Base-by-base conservation (phyloP, 2,888 invertebrate genomes). In the Vanessa cardui region DNA sequence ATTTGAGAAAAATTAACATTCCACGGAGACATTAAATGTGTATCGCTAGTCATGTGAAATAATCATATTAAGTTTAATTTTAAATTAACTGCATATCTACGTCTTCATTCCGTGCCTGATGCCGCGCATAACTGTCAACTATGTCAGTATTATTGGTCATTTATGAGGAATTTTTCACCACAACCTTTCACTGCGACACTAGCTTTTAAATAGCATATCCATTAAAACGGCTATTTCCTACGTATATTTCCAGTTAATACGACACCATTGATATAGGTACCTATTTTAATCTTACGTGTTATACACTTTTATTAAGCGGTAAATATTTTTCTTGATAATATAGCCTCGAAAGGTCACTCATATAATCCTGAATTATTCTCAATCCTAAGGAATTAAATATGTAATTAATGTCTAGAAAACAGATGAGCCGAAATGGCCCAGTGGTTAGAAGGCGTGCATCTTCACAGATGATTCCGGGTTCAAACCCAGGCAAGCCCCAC, bases 141-240 rank as follows among this genome's bases (percentile, higher is more conserved):
- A 80, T 82, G 79, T 83, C 78, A 80, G 80, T 75, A 83, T 84
- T 83, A 83, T 80, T 72, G 75, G 74, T 77, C 76, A 74, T 78
- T 80, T 75, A 54, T 46, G 54, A 50, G 54, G 21, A 66, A 54
- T 61, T 66, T 61, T 61, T 54, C 61, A 50, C 31, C 39, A 59
- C 45, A 64, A 64, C 59, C 64, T 64, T 64, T 59, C 61, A 21
- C 33, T 54, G 31, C 52, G 16, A 46, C 46, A 33, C 46, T 60
- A 47, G 60, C 21, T 50, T 52, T 33, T 65, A 60, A 45, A 45
- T 60, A 31, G 31, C 18, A 31, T 21, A 52, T 52, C 45, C 60
- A 54, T 60, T 59, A 52, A 59, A 65, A 50, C 45, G 7, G 44
- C 45, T 49, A 64, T 64, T 12, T 39, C 12, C 12, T 2, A 4